Evolutionary conservation across 2,888 invertebrate species (phyloP).

Genomic region (Cheilosia urbana): DNA sequence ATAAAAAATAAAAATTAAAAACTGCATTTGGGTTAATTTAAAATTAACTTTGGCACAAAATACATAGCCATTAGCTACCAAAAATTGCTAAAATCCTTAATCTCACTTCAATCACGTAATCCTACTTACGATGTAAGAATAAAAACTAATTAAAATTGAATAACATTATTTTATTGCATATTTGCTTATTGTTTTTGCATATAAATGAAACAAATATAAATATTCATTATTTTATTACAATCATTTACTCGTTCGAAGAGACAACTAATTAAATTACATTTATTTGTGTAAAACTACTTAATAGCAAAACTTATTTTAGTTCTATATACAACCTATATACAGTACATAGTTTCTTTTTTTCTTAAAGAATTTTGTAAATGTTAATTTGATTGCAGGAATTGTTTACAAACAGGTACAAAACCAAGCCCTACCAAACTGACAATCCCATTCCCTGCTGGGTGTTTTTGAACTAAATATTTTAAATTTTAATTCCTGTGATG

Average conservation of each 20-base stretch:
- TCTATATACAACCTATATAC: slow-evolving; percentile 73
- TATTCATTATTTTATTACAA: neutral
- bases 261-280: neutral
- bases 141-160: neutral
- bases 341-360: slow-evolving; percentile 60
- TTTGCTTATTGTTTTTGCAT: slow-evolving; percentile 3
- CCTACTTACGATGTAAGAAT: neutral
- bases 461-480: neutral
- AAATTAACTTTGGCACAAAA: slow-evolving; percentile 73
- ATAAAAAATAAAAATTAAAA: slow-evolving; percentile 15
- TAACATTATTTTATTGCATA: slow-evolving; percentile 18
- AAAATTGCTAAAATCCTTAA: slow-evolving; percentile 24
- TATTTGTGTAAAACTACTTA: slow-evolving; percentile 34
- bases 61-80: slow-evolving; percentile 44
- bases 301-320: slow-evolving; percentile 24
- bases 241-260: slow-evolving; percentile 33
- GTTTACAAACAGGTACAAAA: neutral
- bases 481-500: slow-evolving; percentile 26
- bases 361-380: slow-evolving; percentile 9
- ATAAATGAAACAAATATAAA: slow-evolving; percentile 2
- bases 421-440: too few relatives aligned
- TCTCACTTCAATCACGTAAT: slow-evolving; percentile 18
- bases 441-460: too few relatives aligned
- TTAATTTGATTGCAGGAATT: slow-evolving; percentile 23
- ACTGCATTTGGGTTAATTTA: slow-evolving; percentile 53